Base-by-base conservation (phyloP, 2,797 vertebrate species). In the Eulemur albifrons region DNA sequence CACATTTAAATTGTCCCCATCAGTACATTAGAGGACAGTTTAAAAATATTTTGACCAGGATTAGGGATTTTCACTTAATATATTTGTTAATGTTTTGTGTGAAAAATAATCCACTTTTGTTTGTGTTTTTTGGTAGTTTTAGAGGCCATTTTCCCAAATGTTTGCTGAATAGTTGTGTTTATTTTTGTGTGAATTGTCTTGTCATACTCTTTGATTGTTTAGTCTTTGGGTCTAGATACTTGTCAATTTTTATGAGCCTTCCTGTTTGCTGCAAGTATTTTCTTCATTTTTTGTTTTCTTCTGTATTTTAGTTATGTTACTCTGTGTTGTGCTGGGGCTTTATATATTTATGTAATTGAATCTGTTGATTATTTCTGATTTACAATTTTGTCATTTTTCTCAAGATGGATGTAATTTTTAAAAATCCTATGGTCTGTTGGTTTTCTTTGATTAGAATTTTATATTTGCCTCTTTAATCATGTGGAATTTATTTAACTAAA, bases 401-500 rank as follows among this genome's bases (percentile, higher is more conserved):
- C 77, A 83, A 97, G n/a, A 69, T 35, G 8, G 9, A 57, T 61
- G 48, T 50, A 75, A 73, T 65, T 79, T 96, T 85, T 59, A 77
- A 57, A 65, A 88, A 70, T 81, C 21, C 12, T 83, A 50, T 48
- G 17, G 43, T 93, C 57, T 65, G 4, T 69, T 96, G 30, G 25
- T 94, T 96, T 96, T 81, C 52, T 87, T 85, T 30, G 18, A 76
- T 65, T 65, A 92, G 35, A 90, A 70, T 88, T 93, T 75, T 65
- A 45, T 72, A 95, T 94, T 92, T 94, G 23, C 20, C 69, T 91
- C 20, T 85, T 95, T 90, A 94, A 93, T 91, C 40, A 69, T 72
- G 21, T 67, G 52, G 40, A 80, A 91, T 90, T 95, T 72, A 92
- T 95, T 90, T 65, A 90, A 30, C 21, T 67, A 59, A 92, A 79